Evolutionary conservation across 2,113 vertebrate species (phyloP).

Genomic region (Tetrao urogallus): DNA sequence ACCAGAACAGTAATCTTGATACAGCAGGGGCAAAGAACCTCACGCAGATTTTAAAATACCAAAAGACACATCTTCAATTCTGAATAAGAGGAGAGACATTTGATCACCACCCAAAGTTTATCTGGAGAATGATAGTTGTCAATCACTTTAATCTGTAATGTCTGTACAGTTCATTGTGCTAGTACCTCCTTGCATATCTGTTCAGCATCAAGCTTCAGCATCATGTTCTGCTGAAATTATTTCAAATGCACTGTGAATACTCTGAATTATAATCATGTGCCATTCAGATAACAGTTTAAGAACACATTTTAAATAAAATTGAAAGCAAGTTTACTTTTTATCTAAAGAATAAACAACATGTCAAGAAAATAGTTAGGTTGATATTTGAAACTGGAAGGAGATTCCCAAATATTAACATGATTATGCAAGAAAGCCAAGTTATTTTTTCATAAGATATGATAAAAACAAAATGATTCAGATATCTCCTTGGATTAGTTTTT

Average conservation of each 20-base stretch:
- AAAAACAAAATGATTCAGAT: background rate
- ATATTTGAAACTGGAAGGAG: constrained; percentile 7
- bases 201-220: background rate
- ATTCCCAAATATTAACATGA: background rate
- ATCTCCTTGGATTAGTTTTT: background rate
- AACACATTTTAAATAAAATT: constrained; percentile 21
- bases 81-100: background rate
- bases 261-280: background rate
- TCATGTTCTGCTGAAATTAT: background rate
- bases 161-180: background rate
- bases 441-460: background rate
- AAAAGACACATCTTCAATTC: background rate
- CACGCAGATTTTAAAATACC: background rate
- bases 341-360: background rate
- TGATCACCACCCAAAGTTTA: background rate
- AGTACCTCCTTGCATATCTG: background rate
- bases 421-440: background rate
- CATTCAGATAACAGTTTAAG: background rate
- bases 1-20: background rate
- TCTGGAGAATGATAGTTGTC: background rate
- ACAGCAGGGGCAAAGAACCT: background rate
- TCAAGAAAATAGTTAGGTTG: background rate
- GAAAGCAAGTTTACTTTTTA: background rate
- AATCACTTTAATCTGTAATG: background rate
- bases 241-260: background rate